Evolutionary conservation across 2,113 vertebrate genomes (phyloP), one percentile per base, ranked within the genome.

Genomic region (Merops nubicus): DNA sequence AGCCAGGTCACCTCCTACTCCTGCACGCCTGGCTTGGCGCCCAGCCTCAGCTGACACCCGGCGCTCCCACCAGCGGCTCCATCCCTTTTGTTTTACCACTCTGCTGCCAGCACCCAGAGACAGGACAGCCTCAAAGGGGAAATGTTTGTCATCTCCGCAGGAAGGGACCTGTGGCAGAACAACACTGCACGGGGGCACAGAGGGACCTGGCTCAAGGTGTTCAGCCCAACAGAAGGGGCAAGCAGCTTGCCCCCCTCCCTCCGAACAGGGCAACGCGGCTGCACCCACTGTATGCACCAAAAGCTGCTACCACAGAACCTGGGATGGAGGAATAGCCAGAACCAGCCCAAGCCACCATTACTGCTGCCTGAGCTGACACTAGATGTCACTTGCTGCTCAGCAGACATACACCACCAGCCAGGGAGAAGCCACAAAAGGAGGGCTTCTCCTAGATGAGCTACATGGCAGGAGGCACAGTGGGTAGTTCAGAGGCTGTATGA

Each of bases 351-450:
- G 73, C 23, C 70, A 70, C 1, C 0, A 54, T 36, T 78, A 74
- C 23, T 33, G 51, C n/a, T 89, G 34, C 40, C 48, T 40, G 42
- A 75, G 45, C 83, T 5, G 10, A 91, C 96, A 82, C 93, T 93
- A 95, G 96, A 38, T 94, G 96, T 94, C 96, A 80, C 95, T 78
- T 93, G 80, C 86, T 87, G 73, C 93, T 92, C 88, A 93, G 83
- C 48, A 15, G 2, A 82, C 17, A 57, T 40, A 45, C 12, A 36
- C 12, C 22, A 28, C 5, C 19, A 33, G 76, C 42, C 23, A 67
- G 34, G 22, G 36, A 87, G 36, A 82, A 83, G 54, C 23, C 2
- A 11, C 9, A 26, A 65, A 92, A 88, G 23, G 29, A 68, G 4
- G 3, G 26, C 65, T 91, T 81, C 86, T 47, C 15, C 68, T 42